Base-by-base conservation (phyloP, 2,113 vertebrate genomes). In the Neolamprologus falcicula region DNA sequence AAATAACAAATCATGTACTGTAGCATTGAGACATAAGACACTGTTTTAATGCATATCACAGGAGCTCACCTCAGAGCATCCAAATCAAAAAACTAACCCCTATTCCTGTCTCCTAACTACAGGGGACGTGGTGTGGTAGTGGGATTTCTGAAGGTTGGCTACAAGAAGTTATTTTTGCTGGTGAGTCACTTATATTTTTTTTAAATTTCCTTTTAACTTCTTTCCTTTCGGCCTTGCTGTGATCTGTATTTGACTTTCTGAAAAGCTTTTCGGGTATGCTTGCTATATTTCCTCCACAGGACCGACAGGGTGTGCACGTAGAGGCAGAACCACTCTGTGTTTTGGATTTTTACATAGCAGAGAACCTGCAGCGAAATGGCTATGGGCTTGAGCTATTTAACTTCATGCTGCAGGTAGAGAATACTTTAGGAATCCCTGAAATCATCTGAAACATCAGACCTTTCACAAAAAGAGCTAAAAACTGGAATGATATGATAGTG, bases 111-210 rank as follows among this genome's bases (percentile, higher is more conserved):
- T 86, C 59, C 54, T 54, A 3, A 50, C 14, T 37, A 35, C 93
- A 97, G 97, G 54, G 97, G 97, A 7, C 96, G 95, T 24, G 98
- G 97, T 53, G 92, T 95, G 17, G 94, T 95, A 5, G 95, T 98
- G 71, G 98, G 98, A 52, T 98, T 98, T 86, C 96, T 98, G 66
- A 98, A 98, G 92, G 97, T 98, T 10, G 98, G 98, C 82, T 97
- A 96, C 92, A 98, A 98, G 95, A 98, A 98, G 92, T 96, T 98
- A 63, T 98, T 98, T 96, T 96, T 98, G 11, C 96, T 98, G 68
- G 98, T 98, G 89, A 97, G 97, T 96, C 42, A 8, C 5, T 5
- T 21, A 61, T 61, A 61, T 61, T 1, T 33, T 57, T 61, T 61
- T 33, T 1, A 3, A 61, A 45, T 37, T 31, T 13, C 12, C 7